A percentile compares a stretch with the other conserved stretches of the same genome.
phyloP scores from a whole-genome alignment of 2,113 vertebrate species.

The Cyrtonyx montezumae region DNA sequence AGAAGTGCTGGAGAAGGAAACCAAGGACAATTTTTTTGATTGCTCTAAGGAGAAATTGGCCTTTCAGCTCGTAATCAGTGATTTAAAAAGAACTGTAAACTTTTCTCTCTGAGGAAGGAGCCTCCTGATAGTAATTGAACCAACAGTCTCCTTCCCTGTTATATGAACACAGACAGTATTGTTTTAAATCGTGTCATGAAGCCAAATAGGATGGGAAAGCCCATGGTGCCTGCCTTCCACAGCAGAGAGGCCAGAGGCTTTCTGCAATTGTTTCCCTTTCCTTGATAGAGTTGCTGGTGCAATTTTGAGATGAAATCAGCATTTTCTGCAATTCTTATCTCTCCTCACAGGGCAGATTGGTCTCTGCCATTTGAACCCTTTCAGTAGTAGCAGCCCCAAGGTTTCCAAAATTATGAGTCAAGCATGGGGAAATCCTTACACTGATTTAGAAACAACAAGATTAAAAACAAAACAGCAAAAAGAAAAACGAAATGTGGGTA shows the following conservation, averaged over 20 bases:
- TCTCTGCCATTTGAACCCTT: neutral
- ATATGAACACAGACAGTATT: neutral
- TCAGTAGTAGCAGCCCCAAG: neutral
- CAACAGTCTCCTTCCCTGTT: neutral
- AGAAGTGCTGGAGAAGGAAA: neutral
- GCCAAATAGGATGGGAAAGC: neutral
- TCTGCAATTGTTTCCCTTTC: neutral
- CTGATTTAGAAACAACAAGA: slow-evolving; percentile 40
- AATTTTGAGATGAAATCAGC: neutral
- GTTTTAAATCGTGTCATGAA: neutral
- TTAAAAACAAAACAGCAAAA: slow-evolving; percentile 13
- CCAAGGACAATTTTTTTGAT: neutral
- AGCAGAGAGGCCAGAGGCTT: neutral
- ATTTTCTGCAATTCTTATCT: neutral
- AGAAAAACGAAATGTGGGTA: neutral
- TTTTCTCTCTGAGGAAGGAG: neutral
- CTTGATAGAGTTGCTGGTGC: neutral
- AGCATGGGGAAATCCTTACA: slow-evolving; percentile 4
- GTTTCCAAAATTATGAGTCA: neutral
- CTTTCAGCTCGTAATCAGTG: neutral
- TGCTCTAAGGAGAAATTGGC: neutral
- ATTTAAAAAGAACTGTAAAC: neutral
- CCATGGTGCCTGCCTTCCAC: fast-evolving
- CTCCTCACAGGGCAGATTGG: neutral
- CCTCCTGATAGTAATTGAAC: neutral